These are phyloP conservation scores for Sorex araneus DNA, from an alignment of 2,113 vertebrate species.

Conservation along the genomic window DNA sequence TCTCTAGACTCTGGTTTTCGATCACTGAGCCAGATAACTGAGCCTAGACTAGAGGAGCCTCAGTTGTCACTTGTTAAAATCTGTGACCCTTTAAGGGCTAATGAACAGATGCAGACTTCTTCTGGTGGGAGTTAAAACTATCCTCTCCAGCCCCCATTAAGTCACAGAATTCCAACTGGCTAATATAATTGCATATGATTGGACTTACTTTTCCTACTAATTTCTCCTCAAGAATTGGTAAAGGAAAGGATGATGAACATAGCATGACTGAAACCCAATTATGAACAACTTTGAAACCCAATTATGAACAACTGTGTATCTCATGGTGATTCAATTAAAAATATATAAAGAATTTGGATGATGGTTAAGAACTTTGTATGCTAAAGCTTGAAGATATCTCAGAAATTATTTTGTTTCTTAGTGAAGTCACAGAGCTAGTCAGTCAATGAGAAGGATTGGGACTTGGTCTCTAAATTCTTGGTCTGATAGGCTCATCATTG, in stretches of 20 bases:
- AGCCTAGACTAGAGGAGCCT: neutral
- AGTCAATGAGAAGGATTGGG: neutral
- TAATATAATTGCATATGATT: neutral
- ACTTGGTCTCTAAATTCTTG: neutral
- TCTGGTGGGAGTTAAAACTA: neutral
- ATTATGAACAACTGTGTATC: too few species aligned
- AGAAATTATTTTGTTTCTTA: neutral
- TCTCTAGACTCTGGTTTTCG: constrained; percentile 1
- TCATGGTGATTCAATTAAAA: too few species aligned
- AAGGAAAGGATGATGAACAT: too few species aligned
- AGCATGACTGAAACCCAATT: too few species aligned
- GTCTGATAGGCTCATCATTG: neutral
- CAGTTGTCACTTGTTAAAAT: neutral
- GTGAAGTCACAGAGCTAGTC: constrained; percentile 2
- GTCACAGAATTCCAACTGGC: neutral
- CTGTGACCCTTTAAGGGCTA: neutral
- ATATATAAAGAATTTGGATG: neutral
- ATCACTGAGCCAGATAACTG: neutral
- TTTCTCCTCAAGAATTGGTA: constrained; percentile 10
- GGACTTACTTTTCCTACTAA: constrained; percentile 9
- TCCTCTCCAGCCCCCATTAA: neutral
- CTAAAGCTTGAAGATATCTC: neutral
- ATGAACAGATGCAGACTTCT: neutral
- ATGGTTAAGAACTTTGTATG: neutral
- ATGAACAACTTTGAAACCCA: too few species aligned